Evolutionary conservation across 2,113 vertebrate genomes (phyloP), one percentile per base, ranked within the genome.

Genomic region (Pollimyrus isidori): DNA sequence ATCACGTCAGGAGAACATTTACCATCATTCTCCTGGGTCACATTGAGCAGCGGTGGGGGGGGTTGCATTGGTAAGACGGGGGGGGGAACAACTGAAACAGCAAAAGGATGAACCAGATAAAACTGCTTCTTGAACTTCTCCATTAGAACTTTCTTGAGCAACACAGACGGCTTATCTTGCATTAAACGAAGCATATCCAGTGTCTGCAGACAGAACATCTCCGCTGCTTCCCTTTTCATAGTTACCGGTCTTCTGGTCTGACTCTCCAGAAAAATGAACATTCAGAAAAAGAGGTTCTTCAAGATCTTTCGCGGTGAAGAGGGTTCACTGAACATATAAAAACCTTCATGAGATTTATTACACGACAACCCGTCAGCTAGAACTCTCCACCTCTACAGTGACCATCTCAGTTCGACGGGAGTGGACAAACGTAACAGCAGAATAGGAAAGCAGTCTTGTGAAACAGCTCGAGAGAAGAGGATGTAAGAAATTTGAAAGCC

Each of bases 51-150:
- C 15, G 82, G 45, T 7, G 86, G 91, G 6, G 6, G 89, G 89
- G 87, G 21, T 84, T 93, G 91, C 90, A 91, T 90, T 92, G 87
- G 53, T 89, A 90, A 46, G n/a, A 39, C 35, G 52, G 87, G 42
- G 87, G 42, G n/a, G 39, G 87, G 2, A n/a, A n/a, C 6, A 69
- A 50, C 6, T 42, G 21, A 69, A 46, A 80, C 45, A 3, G 30
- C 4, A 39, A 19, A 48, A 80, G n/a, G 49, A 52, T 65, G 53
- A 62, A 9, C 87, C 35, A n/a, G 10, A 26, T 87, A 39, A 56
- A 87, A 21, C 35, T 65, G 39, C 35, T 39, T 80, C 39, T 39
- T 45, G 52, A n/a, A 82, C 48, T 88, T 45, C 58, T 73, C n/a
- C 45, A 76, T 73, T 26, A 80, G 42, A 30, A 76, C n/a, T 73